Percentiles rank a stretch among this genome's conserved stretches.
These are phyloP conservation scores for Chanos chanos DNA, from an alignment of 2,797 vertebrate species.

Conservation along the genomic window DNA sequence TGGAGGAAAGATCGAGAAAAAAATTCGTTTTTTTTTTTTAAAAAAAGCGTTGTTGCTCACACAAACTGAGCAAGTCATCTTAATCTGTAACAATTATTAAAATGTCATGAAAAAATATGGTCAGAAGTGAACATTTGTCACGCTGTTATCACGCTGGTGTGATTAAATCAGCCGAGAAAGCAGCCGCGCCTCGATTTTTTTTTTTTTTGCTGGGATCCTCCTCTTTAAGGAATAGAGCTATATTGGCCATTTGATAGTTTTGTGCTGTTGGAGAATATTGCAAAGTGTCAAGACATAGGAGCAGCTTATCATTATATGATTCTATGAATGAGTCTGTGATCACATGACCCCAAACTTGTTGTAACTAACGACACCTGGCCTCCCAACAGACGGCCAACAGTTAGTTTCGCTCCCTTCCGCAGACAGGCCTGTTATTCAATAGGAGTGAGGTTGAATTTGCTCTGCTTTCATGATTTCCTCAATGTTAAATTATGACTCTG, in stretches of 20 bases:
- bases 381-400: too few relatives aligned
- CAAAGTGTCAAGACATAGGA: too few relatives aligned
- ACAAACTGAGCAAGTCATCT: constrained; percentile 5
- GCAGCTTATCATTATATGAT: too few relatives aligned
- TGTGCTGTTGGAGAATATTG: too few relatives aligned
- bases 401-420: not conserved
- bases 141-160: not conserved
- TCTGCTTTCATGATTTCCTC: not conserved
- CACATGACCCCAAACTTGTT: not conserved
- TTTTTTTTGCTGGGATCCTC: not conserved
- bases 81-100: not conserved
- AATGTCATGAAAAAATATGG: too few relatives aligned
- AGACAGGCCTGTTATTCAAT: constrained; percentile 12
- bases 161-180: too few relatives aligned
- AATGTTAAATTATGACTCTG: constrained; percentile 20
- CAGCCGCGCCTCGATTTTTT: too few relatives aligned
- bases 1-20: not conserved
- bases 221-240: not conserved
- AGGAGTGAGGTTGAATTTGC: constrained; percentile 28
- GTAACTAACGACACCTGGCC: constrained; percentile 1
- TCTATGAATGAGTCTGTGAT: not conserved
- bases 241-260: not conserved
- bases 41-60: too few relatives aligned
- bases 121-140: too few relatives aligned
- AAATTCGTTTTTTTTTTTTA: not conserved